These are phyloP conservation scores for Chelon auratus DNA, from an alignment of 2,797 vertebrate species.

Conservation along the genomic window DNA sequence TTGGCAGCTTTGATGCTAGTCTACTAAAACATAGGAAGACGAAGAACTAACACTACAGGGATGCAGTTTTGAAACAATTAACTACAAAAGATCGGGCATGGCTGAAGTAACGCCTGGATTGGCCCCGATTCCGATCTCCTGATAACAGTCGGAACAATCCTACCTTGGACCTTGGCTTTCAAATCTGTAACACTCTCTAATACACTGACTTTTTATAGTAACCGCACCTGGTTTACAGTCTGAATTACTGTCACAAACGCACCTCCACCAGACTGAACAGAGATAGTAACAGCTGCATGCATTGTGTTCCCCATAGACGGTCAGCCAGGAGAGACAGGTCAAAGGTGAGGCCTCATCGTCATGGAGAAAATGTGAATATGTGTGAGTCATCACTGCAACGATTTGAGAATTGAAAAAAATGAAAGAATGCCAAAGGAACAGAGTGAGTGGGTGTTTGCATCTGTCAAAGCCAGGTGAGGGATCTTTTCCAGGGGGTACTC, in stretches of 20 bases:
- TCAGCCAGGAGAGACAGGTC: constrained; percentile 38
- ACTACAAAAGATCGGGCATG: no score
- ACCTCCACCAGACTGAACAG: not conserved
- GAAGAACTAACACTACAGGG: no score
- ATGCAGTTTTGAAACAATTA: no score
- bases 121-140: no score
- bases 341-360: constrained; percentile 47
- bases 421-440: constrained; percentile 7
- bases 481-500: not conserved
- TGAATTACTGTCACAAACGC: constrained; percentile 9
- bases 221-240: not conserved
- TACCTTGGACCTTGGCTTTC: no score
- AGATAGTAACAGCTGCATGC: constrained; percentile 28
- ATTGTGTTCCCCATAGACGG: constrained; percentile 8
- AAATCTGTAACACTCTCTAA: no score
- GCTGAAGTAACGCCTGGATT: no score
- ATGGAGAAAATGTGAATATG: constrained; percentile 39
- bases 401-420: constrained; percentile 32
- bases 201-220: no score
- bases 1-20: no score
- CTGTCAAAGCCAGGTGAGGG: constrained; percentile 1
- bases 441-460: constrained; percentile 14
- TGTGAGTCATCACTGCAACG: constrained; percentile 35
- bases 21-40: no score
- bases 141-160: no score